phyloP scores from a whole-genome alignment of 1,140 invertebrate species.

The Pseudachorutes palmiensis region DNA sequence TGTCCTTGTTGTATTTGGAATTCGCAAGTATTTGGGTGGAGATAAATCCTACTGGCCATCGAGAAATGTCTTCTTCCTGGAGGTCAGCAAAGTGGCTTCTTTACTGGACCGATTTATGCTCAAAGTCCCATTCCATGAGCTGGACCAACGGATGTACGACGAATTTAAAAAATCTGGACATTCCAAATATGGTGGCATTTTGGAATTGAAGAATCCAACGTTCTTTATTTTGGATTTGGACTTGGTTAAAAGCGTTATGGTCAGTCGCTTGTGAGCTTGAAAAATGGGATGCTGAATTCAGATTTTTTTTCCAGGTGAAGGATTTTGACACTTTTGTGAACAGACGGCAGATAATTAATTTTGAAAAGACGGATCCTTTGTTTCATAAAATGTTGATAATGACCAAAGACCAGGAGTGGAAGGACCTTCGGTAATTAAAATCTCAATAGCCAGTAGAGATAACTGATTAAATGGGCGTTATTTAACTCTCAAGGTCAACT shows the following conservation, averaged over 20 bases:
- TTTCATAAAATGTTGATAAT: neutral
- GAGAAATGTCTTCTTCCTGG: neutral
- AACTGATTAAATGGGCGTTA: neutral
- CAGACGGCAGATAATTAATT: neutral
- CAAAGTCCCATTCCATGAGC: neutral
- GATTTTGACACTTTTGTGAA: neutral
- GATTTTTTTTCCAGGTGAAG: neutral
- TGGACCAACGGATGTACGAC: conserved; percentile 7
- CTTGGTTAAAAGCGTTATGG: conserved; percentile 45
- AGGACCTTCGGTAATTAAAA: neutral
- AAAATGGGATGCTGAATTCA: no score
- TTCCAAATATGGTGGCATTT: neutral
- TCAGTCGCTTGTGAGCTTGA: conserved; percentile 54
- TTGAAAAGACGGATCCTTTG: neutral
- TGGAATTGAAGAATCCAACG: neutral
- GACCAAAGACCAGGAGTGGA: neutral
- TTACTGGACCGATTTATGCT: neutral
- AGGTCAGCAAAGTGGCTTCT: neutral
- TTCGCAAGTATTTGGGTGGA: neutral
- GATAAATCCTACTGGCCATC: neutral
- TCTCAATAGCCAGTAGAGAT: neutral
- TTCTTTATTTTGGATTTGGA: conserved; percentile 43
- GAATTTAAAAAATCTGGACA: neutral
- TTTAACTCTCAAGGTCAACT: neutral
- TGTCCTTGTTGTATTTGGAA: neutral